phyloP scores from a whole-genome alignment of 2,113 vertebrate genomes.

The Melanerpes formicivorus region DNA sequence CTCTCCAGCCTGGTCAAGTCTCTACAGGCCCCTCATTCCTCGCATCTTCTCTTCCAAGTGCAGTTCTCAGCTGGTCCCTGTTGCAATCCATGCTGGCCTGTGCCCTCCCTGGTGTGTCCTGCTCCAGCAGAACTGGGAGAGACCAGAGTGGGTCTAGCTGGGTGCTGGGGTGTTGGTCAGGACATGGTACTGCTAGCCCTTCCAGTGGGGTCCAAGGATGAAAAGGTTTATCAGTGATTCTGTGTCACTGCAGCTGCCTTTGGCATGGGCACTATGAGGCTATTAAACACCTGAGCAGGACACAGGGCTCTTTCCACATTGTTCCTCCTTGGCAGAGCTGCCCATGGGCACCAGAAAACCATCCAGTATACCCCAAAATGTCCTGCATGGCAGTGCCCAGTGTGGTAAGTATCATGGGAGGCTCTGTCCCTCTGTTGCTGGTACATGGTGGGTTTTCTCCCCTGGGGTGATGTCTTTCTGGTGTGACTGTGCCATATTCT shows the following conservation, averaged over 20 bases:
- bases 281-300: rapidly evolving
- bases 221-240: background rate
- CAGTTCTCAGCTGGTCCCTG: no score
- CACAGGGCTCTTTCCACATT: background rate
- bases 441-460: background rate
- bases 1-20: no score
- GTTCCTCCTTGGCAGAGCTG: background rate
- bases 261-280: rapidly evolving
- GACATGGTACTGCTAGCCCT: rapidly evolving
- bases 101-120: no score
- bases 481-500: background rate
- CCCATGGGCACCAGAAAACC: rapidly evolving
- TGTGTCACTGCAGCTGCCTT: rapidly evolving
- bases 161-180: rapidly evolving
- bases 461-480: background rate
- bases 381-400: background rate
- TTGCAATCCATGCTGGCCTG: no score
- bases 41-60: no score
- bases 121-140: no score
- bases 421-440: background rate
- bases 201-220: rapidly evolving
- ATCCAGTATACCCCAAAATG: rapidly evolving
- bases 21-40: no score
- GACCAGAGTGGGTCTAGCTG: background rate
- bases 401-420: background rate